Conservation (phyloP, 1,140 invertebrate species). For the Archegozetes longisetosus region DNA sequence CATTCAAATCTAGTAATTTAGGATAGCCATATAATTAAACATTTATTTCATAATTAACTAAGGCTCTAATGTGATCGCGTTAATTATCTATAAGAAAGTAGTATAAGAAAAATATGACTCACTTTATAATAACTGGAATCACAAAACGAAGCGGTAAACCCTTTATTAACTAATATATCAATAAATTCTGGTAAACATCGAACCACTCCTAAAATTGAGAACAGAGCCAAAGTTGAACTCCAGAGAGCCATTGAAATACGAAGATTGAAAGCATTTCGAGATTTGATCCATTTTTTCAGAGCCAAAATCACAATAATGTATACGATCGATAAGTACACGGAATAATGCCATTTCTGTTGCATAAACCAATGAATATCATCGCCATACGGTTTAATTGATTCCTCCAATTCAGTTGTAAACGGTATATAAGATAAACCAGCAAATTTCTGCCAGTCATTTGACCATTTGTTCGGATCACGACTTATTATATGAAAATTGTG, state of each 20-base stretch:
- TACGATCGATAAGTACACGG: slow-evolving; percentile 1
- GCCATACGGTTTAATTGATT: background rate
- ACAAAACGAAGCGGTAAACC: slow-evolving; percentile 3
- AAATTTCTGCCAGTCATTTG: background rate
- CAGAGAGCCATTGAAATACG: background rate
- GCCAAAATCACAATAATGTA: background rate
- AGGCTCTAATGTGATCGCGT: too few relatives aligned
- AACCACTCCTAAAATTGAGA: slow-evolving; percentile 5
- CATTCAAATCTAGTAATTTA: too few relatives aligned
- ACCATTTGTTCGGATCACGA: background rate
- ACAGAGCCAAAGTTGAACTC: slow-evolving; percentile 3
- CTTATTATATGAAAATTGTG: background rate
- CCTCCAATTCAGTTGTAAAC: background rate
- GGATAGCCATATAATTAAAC: too few relatives aligned
- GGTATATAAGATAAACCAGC: background rate
- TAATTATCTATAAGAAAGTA: too few relatives aligned
- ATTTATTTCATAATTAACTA: too few relatives aligned
- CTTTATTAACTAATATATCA: background rate
- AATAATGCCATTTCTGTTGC: slow-evolving; percentile 14
- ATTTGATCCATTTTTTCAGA: slow-evolving; percentile 27
- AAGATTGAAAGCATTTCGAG: slow-evolving; percentile 1
- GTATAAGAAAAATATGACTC: too few relatives aligned
- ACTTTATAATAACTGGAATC: slow-evolving; percentile 11
- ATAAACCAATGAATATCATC: slow-evolving; percentile 64
- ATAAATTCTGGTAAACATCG: slow-evolving; percentile 15